Base-by-base conservation (phyloP, 2,113 vertebrate species). In the Engystomops pustulosus region DNA sequence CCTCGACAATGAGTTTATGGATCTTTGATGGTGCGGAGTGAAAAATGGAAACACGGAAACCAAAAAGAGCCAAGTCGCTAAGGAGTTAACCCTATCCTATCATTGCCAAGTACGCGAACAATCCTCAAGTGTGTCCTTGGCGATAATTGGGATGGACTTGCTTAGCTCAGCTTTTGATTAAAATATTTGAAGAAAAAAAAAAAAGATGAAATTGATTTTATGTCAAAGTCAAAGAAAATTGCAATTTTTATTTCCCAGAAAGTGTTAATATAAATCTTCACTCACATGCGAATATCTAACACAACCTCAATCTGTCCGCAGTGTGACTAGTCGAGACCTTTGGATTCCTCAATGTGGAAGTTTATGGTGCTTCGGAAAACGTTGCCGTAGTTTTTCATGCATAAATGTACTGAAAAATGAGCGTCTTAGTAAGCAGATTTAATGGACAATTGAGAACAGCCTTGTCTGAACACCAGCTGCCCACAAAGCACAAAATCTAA, bases 341-440 rank as follows among this genome's bases (percentile, higher is more conserved):
- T 27, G 15, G 41, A 7, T 36, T 53, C 23, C 58, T 70, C 62
- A 65, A 45, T 68, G 47, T 23, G 32, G 71, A 51, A 18, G 45
- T 69, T 84, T 44, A 84, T 68, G 44, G 32, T 1, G 27, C 47
- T 69, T 69, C 25, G 4, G 30, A 27, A 78, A 69, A 55, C 69
- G 58, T 84, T 47, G 32, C 38, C 69, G 47, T 62, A 27, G 30
- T 84, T 84, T 53, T 51, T 77, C 58, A 68, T 77, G 81, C 53
- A 62, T 71, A 77, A 84, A 77, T 68, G 81, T 77, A 77, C 71
- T 77, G 81, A 84, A 51, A 84, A 84, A 77, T 84, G 58, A 77
- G n/a, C 72, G 60, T 77, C 81, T 77, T 76, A 84, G 60, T 68
- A 84, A 76, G 81, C 81, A 77, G 68, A 84, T 84, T 76, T 77